Evolutionary conservation across 2,888 invertebrate species (phyloP).

Genomic region (Tiliacea aurago): DNA sequence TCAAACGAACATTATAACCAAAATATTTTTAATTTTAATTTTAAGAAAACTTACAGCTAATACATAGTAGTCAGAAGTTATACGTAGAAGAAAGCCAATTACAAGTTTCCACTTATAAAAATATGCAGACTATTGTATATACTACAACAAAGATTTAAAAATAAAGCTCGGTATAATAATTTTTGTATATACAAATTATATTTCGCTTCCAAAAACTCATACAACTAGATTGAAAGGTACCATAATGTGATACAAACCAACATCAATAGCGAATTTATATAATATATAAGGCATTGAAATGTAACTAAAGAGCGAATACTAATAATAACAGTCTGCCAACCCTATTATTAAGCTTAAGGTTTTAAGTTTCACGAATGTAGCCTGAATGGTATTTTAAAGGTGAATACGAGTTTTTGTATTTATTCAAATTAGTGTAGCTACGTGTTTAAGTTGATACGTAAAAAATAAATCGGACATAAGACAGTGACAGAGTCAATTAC

Average conservation of each 20-base stretch:
- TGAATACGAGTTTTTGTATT: neutral
- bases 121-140: too few species aligned
- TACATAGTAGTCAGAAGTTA: too few species aligned
- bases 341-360: slow-evolving; percentile 16
- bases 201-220: slow-evolving; percentile 5
- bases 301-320: neutral
- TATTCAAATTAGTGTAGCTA: neutral
- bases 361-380: slow-evolving; percentile 1
- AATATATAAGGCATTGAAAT: slow-evolving; percentile 1
- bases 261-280: slow-evolving; percentile 1
- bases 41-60: too few species aligned
- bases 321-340: slow-evolving; percentile 12
- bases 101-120: too few species aligned
- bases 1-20: neutral
- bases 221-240: slow-evolving; percentile 6
- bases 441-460: too few species aligned
- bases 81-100: too few species aligned
- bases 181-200: slow-evolving; percentile 2
- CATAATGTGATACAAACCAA: slow-evolving; percentile 14
- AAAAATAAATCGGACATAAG: too few species aligned
- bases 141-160: slow-evolving; percentile 4
- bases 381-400: neutral
- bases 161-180: neutral
- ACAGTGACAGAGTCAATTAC: too few species aligned
- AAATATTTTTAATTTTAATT: too few species aligned